Evolutionary conservation across 2,113 vertebrate genomes (phyloP), one percentile per base, ranked within the genome.

Genomic region (Coregonus clupeaformis): DNA sequence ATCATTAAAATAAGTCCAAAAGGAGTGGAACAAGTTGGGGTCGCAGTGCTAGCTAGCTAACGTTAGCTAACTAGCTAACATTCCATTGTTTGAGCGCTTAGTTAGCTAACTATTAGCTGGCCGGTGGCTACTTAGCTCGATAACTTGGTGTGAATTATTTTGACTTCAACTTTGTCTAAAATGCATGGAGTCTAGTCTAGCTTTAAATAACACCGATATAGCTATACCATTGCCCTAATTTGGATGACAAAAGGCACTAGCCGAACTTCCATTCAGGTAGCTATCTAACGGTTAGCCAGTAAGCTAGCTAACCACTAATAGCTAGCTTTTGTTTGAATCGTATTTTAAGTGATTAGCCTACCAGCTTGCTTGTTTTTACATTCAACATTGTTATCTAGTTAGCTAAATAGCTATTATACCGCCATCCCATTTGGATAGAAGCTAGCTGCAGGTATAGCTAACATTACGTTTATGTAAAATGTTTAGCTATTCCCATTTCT

Each of bases 71-170:
- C 55, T 16, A 29, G 14, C 55, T 20, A 3, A 14, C 71, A 45
- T 29, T 71, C 79, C 74, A 81, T 89, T 87, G 87, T 90, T 82
- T 68, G 77, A n/a, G 65, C 49, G 27, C 59, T 6, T 30, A 7
- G 22, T 27, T 65, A 73, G 60, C 60, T 65, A 64, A n/a, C 12
- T 42, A 62, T 3, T 22, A 60, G 18, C 36, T 68, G n/a, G 11
- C 36, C 36, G 25, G 11, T 42, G 67, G 57, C n/a, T 60, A 60
- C 57, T 55, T 55, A 11, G n/a, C 7, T 22, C 5, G n/a, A 5
- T 59, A 60, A 6, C 0, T 20, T 55, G 5, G 5, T 60, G 2
- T 22, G 57, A 9, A 22, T 22, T 16, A 11, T 60, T 24, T 13
- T 60, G 2, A 69, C 62, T 49, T 12, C 9, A 57, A 80, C 65